Base-by-base conservation (phyloP, 2,888 invertebrate genomes). In the Dryococelus australis region DNA sequence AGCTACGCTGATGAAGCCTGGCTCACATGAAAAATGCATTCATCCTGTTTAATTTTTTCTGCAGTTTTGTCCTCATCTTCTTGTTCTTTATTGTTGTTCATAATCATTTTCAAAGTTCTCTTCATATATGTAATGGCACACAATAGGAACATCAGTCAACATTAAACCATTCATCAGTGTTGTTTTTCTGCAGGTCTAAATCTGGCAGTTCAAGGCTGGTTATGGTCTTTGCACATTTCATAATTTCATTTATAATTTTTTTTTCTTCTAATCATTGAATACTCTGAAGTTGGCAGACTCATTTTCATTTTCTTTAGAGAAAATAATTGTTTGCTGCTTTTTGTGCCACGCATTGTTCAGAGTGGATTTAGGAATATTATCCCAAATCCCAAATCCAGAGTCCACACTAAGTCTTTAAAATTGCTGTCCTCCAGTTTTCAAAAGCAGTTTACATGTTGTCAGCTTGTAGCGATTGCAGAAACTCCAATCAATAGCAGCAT, bases 21-120 rank as follows among this genome's bases (percentile, higher is more conserved):
- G 65, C 65, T 65, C 65, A 65, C 20, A 20, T 65, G 65, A 65
- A 65, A 65, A 65, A 65, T 65, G 65, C n/a, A 65, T 65, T 65
- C n/a, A n/a, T 65, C 65, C 65, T 65, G 65, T 16, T 8, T 65
- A n/a, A 65, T 65, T 65, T 65, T 65, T 65, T 65, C 24, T 65
- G 65, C 0, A 65, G 65, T 8, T 65, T 65, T 6, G 24, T 24
- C 65, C 8, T n/a, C 65, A 16, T 65, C 24, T 1, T 65, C 65
- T 65, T 20, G 65, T 65, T 24, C 65, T 65, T 65, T 16, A 4
- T 65, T 65, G 0, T 16, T 65, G 65, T 65, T 65, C n/a, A n/a
- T 65, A n/a, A 65, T 9, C 24, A 65, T 24, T 35, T 65, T 65
- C 65, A 47, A 65, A 5, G 16, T 12, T 65, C 6, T 65, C 65